A percentile compares a stretch with the other conserved stretches of the same genome.
These are phyloP conservation scores for Peribatodes rhomboidaria DNA, from an alignment of 2,888 invertebrate genomes.

Conservation along the genomic window DNA sequence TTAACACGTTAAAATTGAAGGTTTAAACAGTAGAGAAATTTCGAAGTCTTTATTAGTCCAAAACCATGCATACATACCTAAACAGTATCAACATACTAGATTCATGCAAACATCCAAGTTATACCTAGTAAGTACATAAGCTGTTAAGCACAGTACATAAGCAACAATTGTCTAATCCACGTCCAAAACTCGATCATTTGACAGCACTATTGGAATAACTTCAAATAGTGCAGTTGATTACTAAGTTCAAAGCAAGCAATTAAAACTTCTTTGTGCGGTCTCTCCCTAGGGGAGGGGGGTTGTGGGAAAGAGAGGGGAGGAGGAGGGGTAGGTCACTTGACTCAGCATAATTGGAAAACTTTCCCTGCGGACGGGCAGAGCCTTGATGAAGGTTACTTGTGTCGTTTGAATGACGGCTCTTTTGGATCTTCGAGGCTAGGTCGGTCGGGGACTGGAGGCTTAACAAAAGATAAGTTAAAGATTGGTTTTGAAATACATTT, in stretches of 20 bases:
- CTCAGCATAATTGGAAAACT: slow-evolving; percentile 73
- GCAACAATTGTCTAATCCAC: slow-evolving; percentile 12
- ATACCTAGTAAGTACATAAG: no score
- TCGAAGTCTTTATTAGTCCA: no score
- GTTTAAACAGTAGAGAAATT: no score
- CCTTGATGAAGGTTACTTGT: slow-evolving; percentile 47
- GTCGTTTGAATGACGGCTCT: slow-evolving; percentile 43
- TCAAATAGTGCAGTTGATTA: slow-evolving; percentile 80
- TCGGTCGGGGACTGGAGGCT: slow-evolving; percentile 8
- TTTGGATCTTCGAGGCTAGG: slow-evolving; percentile 44
- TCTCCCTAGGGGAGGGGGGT: slow-evolving; percentile 54
- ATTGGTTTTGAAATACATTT: no score
- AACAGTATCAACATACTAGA: no score
- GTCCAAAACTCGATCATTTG: slow-evolving; percentile 47
- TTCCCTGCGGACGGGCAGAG: slow-evolving; percentile 46
- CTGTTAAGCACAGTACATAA: not conserved
- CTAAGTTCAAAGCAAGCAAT: slow-evolving; percentile 80
- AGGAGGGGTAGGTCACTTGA: slow-evolving; percentile 75
- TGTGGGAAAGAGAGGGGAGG: slow-evolving; percentile 10
- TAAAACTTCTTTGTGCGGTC: slow-evolving; percentile 84
- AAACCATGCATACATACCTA: no score
- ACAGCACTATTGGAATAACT: slow-evolving; percentile 57
- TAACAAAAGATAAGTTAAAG: not conserved
- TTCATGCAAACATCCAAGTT: no score
- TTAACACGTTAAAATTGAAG: no score